Evolutionary conservation across 2,888 invertebrate genomes (phyloP).

Genomic region (Eristalis arbustorum): DNA sequence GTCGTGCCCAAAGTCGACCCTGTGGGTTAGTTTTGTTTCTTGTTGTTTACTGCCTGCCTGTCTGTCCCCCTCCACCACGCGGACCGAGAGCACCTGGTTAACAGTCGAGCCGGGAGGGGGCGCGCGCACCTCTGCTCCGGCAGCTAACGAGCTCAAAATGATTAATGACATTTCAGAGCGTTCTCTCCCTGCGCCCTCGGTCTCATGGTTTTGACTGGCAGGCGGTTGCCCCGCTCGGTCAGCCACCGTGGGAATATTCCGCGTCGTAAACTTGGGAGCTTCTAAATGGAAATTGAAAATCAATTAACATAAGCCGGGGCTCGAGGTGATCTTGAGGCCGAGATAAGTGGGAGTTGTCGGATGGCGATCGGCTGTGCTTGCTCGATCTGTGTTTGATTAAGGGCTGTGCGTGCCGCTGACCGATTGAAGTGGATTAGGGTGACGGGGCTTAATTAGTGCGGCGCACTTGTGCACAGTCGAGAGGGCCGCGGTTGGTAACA

Average conservation of each 20-base stretch:
- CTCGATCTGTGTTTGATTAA: constrained; percentile 36
- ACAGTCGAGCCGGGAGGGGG: constrained; percentile 6
- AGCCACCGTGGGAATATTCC: constrained; percentile 59
- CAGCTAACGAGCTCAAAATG: constrained; percentile 54
- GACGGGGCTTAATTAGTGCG: constrained; percentile 29
- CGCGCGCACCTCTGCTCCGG: background rate
- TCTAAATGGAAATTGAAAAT: constrained; percentile 47
- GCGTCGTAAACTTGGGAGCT: constrained; percentile 46
- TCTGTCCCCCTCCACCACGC: no score
- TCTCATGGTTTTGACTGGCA: no score
- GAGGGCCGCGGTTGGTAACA: background rate
- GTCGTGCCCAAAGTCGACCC: constrained; percentile 66
- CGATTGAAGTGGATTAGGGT: constrained; percentile 26
- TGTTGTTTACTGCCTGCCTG: background rate
- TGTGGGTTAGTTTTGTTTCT: constrained; percentile 35
- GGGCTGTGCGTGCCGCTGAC: background rate
- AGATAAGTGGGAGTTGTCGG: constrained; percentile 45
- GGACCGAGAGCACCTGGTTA: constrained; percentile 50
- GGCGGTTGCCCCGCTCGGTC: background rate
- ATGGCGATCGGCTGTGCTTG: background rate
- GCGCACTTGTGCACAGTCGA: background rate
- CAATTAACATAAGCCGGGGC: constrained; percentile 48
- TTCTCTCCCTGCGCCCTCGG: background rate
- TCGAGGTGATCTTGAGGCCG: constrained; percentile 29
- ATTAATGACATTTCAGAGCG: constrained; percentile 55